Conservation (phyloP, 1,140 invertebrate species). For the Chrysoperla carnea region DNA sequence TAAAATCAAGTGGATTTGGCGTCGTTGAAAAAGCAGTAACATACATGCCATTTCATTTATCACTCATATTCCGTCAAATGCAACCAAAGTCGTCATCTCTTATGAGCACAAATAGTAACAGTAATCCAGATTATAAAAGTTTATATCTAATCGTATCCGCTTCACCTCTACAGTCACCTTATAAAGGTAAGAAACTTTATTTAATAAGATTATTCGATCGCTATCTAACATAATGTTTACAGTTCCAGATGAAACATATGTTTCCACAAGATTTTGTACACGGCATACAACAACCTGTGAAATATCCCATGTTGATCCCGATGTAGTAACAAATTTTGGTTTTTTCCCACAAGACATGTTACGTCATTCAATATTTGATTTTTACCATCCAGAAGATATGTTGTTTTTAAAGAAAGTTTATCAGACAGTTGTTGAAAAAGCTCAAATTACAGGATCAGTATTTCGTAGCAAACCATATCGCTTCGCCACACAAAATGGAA, state of each 20-base stretch:
- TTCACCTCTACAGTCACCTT: conserved; percentile 50
- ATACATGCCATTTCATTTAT: conserved; percentile 58
- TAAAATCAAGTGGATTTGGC: conserved; percentile 34
- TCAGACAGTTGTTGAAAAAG: conserved; percentile 37
- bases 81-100: conserved; percentile 5
- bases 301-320: conserved; percentile 57
- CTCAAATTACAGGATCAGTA: conserved; percentile 34
- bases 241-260: conserved; percentile 44
- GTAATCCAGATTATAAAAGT: conserved; percentile 23
- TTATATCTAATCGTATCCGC: conserved; percentile 55
- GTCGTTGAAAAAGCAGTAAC: conserved; percentile 36
- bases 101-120: not conserved
- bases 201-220: not conserved
- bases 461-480: conserved; percentile 61
- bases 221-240: conserved; percentile 6
- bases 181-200: conserved; percentile 40
- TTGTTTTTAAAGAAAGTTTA: conserved; percentile 63
- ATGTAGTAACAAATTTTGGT: conserved; percentile 64
- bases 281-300: conserved; percentile 55
- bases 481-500: conserved; percentile 69
- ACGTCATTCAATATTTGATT: conserved; percentile 62
- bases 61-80: conserved; percentile 44
- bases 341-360: conserved; percentile 79
- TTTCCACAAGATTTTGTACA: conserved; percentile 47
- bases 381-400: conserved; percentile 79